Conservation (phyloP, 1,140 invertebrate genomes). For the Lamellibrachia luymesi region DNA sequence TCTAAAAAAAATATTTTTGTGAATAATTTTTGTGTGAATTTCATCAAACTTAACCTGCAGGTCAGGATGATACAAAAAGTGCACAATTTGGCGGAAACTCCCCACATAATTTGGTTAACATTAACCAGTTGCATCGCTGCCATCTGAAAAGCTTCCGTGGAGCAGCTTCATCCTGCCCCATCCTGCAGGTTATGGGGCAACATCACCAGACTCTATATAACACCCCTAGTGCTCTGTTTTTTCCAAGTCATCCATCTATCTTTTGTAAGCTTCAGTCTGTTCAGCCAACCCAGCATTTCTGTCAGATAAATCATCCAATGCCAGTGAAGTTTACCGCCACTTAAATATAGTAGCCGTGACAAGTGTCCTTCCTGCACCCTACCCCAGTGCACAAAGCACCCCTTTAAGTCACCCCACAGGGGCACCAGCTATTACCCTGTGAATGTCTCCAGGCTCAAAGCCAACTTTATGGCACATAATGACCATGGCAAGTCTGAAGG, state of each 20-base stretch:
- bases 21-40: not conserved
- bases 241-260: not conserved
- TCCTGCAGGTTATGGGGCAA: not conserved
- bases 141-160: not conserved
- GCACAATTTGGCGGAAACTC: not conserved
- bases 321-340: not conserved
- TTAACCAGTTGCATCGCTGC: not conserved
- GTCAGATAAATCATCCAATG: not conserved
- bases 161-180: not conserved
- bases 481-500: not conserved
- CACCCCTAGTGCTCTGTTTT: not conserved
- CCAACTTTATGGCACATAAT: not conserved
- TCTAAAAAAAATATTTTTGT: not conserved
- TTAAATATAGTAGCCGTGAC: constrained; percentile 5
- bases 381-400: not conserved
- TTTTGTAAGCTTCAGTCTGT: not conserved
- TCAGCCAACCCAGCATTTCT: not conserved
- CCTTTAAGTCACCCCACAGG: not conserved
- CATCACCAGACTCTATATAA: not conserved
- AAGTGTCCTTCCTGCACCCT: not conserved
- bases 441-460: not conserved
- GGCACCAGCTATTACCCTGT: not conserved
- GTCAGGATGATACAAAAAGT: not conserved
- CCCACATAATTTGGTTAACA: not conserved
- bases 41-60: not conserved